These are phyloP conservation scores for Burhinus oedicnemus DNA, from an alignment of 2,113 vertebrate species.

Conservation along the genomic window DNA sequence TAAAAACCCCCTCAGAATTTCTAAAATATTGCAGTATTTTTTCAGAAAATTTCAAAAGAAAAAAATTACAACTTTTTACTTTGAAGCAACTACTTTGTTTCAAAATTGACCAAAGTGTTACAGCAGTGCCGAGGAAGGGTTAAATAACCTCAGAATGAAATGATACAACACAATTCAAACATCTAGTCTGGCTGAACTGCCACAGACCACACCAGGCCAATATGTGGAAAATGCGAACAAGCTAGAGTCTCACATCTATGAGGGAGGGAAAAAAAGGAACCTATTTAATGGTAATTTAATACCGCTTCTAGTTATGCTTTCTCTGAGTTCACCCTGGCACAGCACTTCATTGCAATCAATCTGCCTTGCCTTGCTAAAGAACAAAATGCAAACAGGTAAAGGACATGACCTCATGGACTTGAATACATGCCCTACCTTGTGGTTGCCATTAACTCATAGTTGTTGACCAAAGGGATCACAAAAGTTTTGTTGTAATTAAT, in stretches of 20 bases:
- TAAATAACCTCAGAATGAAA: background rate
- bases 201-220: background rate
- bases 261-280: accelerated
- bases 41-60: background rate
- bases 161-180: background rate
- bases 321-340: background rate
- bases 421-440: background rate
- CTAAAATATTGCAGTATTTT: background rate
- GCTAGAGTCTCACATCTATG: background rate
- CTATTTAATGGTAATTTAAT: background rate
- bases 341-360: background rate
- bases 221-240: background rate
- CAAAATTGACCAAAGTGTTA: background rate
- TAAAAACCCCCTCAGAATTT: background rate
- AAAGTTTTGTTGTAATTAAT: background rate
- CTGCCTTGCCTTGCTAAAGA: background rate
- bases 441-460: background rate
- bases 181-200: background rate
- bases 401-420: background rate
- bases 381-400: background rate
- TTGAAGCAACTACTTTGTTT: background rate
- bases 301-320: background rate
- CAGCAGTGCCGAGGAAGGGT: background rate
- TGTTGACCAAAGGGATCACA: background rate
- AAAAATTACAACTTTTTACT: background rate